A percentile compares a stretch with the other conserved stretches of the same genome.
These are phyloP conservation scores for Clavelina lepadiformis DNA, from an alignment of 23 tunicate genomes.

Conservation along the genomic window DNA sequence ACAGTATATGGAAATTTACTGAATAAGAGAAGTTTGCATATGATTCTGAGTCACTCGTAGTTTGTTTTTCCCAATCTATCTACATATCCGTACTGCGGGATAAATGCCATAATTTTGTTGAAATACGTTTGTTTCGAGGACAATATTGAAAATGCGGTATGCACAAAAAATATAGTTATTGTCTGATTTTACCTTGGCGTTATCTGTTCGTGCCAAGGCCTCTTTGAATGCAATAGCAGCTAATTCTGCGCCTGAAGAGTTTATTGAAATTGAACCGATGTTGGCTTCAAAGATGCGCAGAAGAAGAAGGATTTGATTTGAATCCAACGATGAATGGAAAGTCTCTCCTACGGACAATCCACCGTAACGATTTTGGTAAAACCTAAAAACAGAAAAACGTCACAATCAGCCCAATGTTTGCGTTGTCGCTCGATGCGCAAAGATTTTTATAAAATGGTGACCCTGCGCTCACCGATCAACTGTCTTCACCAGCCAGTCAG, in stretches of 20 bases:
- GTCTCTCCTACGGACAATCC: constrained; percentile 84
- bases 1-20: no score
- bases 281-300: constrained; percentile 10
- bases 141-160: no score
- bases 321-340: constrained; percentile 27
- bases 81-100: not conserved
- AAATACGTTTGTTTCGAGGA: no score
- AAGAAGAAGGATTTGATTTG: not conserved
- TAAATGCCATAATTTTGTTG: not conserved
- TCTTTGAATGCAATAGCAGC: not conserved
- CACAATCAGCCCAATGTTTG: no score
- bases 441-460: no score
- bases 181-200: constrained; percentile 25
- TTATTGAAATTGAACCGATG: not conserved
- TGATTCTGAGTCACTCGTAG: no score
- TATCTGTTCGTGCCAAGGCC: constrained; percentile 38
- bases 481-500: constrained; percentile 96
- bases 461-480: constrained; percentile 78
- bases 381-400: constrained; percentile 44
- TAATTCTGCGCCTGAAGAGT: not conserved
- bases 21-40: no score
- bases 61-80: not conserved
- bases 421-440: no score
- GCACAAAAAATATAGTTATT: not conserved
- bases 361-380: constrained; percentile 60